Conservation (phyloP, 2,888 invertebrate genomes). For the Pterostichus niger region DNA sequence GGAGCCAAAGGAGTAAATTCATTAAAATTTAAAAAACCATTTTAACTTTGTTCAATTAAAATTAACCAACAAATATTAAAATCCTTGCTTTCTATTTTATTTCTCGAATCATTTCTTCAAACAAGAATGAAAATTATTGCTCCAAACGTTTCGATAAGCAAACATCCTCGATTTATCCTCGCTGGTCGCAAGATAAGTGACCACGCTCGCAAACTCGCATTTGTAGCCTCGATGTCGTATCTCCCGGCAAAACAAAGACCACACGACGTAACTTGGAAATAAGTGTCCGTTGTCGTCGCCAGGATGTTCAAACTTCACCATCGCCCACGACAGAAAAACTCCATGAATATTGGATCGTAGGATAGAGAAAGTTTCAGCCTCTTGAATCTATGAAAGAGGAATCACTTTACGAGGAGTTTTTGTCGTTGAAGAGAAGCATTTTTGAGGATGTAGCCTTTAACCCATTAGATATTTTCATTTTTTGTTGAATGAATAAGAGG, state of each 20-base stretch:
- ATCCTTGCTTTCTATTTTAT: too few relatives aligned
- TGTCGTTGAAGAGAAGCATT: neutral
- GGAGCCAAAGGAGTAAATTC: too few relatives aligned
- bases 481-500: neutral
- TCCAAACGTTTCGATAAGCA: neutral
- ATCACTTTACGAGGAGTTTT: slow-evolving; percentile 23
- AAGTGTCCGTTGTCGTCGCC: slow-evolving; percentile 34
- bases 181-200: neutral
- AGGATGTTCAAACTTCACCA: slow-evolving; percentile 5
- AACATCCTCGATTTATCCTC: neutral
- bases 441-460: slow-evolving; percentile 10
- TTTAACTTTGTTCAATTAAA: too few relatives aligned
- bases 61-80: too few relatives aligned
- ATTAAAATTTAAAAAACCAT: too few relatives aligned
- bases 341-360: slow-evolving; percentile 39
- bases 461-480: slow-evolving; percentile 4
- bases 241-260: neutral
- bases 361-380: slow-evolving; percentile 22
- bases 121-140: too few relatives aligned
- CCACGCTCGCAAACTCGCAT: neutral
- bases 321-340: slow-evolving; percentile 12
- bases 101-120: too few relatives aligned
- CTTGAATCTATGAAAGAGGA: slow-evolving; percentile 30
- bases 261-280: neutral
- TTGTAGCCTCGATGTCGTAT: neutral